phyloP scores from a whole-genome alignment of 2,888 invertebrate species.

The Pachycephus smyrnensis region DNA sequence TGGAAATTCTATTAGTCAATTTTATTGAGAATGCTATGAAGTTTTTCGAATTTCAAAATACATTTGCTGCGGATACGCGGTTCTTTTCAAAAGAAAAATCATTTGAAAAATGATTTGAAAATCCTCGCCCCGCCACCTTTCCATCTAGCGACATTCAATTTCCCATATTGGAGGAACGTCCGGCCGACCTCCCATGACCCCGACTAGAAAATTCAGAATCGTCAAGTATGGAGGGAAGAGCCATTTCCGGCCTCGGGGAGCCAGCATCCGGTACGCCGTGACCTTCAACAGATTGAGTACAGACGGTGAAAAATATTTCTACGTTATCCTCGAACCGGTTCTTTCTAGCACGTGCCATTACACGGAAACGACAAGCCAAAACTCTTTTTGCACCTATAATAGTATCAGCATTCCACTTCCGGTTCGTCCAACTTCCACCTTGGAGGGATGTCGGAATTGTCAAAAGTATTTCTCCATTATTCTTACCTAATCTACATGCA shows the following conservation, averaged over 20 bases:
- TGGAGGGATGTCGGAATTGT: neutral
- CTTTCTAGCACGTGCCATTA: neutral
- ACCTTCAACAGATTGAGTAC: slow-evolving; percentile 16
- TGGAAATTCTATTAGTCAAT: neutral
- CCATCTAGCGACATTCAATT: slow-evolving; percentile 18
- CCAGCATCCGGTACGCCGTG: slow-evolving; percentile 17
- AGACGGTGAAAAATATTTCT: slow-evolving; percentile 12
- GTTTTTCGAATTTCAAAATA: neutral
- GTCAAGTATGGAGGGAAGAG: slow-evolving; percentile 14
- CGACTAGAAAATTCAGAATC: slow-evolving; percentile 22
- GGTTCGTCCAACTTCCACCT: neutral
- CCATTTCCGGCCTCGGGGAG: slow-evolving; percentile 21
- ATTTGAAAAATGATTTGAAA: neutral
- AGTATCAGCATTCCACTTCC: neutral
- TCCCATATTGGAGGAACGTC: slow-evolving; percentile 21
- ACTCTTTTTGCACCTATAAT: neutral
- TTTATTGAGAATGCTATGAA: neutral
- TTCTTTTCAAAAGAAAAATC: no score
- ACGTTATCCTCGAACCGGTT: neutral
- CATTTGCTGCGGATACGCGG: neutral
- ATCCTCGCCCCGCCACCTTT: neutral
- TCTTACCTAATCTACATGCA: neutral
- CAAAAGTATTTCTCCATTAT: neutral
- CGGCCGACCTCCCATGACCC: slow-evolving; percentile 15
- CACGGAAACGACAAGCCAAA: neutral